Evolutionary conservation across 2,888 invertebrate genomes (phyloP), one percentile per base, ranked within the genome.

Genomic region (Microdon myrmicae): DNA sequence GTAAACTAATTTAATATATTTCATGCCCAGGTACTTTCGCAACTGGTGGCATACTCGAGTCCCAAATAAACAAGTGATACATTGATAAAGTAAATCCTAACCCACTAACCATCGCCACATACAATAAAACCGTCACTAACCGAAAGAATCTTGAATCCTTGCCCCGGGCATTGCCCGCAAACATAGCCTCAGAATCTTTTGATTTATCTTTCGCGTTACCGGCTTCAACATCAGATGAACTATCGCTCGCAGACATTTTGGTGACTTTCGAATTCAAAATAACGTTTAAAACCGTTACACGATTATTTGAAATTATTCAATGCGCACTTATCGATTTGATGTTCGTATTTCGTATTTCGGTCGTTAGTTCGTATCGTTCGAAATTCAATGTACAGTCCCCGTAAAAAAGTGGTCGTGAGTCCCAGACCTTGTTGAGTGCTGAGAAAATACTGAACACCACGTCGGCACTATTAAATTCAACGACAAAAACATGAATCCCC

Each of bases 61-160:
- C 66, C 67, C 67, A 68, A 12, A 68, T 29, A 43, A 68, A 61
- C 2, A 68, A 28, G 16, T 66, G 56, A 31, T 68, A 68, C 8
- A 60, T 3, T 7, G 68, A 56, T 7, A 67, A n/a, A 22, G 60
- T 47, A n/a, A 47, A 28, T 9, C 66, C 68, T 10, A 67, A 22
- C 1, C 67, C 64, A 28, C 67, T 56, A 8, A 68, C 56, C 10
- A 66, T 9, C 19, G 34, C 26, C 2, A 68, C 23, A 26, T 68
- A 68, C 34, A 49, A 19, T n/a, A 48, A 19, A 16, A 67, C 60
- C 4, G 60, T 10, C 3, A 67, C 26, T 1, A 43, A 10, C 3
- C 60, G 44, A 60, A 49, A 48, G 0, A 26, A 4, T 9, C 45
- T 67, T 14, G 59, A 39, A 22, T 48, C 19, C 4, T 17, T 4